Base-by-base conservation (phyloP, 2,113 vertebrate species). In the Abramis brama region DNA sequence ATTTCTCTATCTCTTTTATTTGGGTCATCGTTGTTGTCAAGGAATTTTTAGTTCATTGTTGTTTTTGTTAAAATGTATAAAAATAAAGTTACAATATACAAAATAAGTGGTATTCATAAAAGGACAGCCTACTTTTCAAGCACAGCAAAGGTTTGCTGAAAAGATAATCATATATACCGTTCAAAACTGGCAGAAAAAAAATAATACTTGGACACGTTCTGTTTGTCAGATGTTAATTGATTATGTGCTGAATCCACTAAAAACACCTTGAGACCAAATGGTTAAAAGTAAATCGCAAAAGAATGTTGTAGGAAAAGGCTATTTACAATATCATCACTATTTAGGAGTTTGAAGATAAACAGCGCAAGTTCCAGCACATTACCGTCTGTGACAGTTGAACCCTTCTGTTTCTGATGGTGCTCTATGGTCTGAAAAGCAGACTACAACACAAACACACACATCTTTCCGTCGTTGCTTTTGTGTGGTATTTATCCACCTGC, bases 401-500 rank as follows among this genome's bases (percentile, higher is more conserved):
- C 70, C 79, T 82, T 39, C 84, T 78, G 87, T 71, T 87, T 68
- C 85, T 70, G 74, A 88, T 82, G 71, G 86, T 77, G 73, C 64
- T 79, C 55, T 52, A 23, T 71, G 84, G 79, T 79, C 66, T 73
- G 74, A 66, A 33, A 33, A 57, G 39, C 27, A 80, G 52, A 77
- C 55, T 50, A 84, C 60, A 43, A n/a, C 73, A 66, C 57, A 85
- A 12, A 71, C 77, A 74, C 71, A 85, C 43, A 52, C 76, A 83
- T 75, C 59, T 85, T 60, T 66, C 45, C 85, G 43, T 15, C 4
- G 21, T 70, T 5, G n/a, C 87, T 83, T 86, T 57, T 50, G 5
- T 57, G 59, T 70, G 57, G 84, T 88, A 89, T 89, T 88, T 79
- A 85, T 88, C 85, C 88, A 87, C 86, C 82, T 85, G 86, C 81